Evolutionary conservation across 2,113 vertebrate species (phyloP).

Genomic region (Amazona guildingii): DNA sequence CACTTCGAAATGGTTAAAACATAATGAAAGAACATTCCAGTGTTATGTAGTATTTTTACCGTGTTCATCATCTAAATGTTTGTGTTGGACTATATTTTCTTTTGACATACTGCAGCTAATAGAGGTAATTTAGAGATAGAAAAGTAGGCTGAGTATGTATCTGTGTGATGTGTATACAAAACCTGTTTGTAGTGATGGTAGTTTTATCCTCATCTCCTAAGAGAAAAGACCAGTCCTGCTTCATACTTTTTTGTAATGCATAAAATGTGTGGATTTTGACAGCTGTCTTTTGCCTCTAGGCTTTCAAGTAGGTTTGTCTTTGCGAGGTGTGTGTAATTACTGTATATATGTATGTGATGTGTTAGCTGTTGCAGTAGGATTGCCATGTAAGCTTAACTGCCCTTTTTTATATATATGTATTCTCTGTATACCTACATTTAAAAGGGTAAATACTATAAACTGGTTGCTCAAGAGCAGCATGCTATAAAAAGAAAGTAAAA

Average conservation of each 20-base stretch:
- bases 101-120: constrained; percentile 1
- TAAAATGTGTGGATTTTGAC: background rate
- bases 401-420: background rate
- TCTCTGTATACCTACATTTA: constrained; percentile 8
- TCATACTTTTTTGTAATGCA: background rate
- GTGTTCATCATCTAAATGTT: background rate
- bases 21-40: background rate
- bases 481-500: constrained; percentile 45
- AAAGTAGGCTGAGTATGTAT: background rate
- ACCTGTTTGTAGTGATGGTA: background rate
- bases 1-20: background rate
- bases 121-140: constrained; percentile 19
- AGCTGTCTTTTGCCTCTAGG: constrained; percentile 5
- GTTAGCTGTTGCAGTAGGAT: background rate
- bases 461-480: constrained; percentile 38
- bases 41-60: background rate
- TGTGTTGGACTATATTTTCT: background rate
- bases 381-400: constrained; percentile 12
- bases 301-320: background rate
- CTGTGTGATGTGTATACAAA: background rate
- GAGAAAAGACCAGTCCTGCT: background rate
- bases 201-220: constrained; percentile 33
- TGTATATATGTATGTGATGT: background rate
- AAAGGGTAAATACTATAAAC: constrained; percentile 54
- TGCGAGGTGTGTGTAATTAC: background rate